phyloP scores from a whole-genome alignment of 2,888 invertebrate genomes.

The Caradrina clavipalpis region DNA sequence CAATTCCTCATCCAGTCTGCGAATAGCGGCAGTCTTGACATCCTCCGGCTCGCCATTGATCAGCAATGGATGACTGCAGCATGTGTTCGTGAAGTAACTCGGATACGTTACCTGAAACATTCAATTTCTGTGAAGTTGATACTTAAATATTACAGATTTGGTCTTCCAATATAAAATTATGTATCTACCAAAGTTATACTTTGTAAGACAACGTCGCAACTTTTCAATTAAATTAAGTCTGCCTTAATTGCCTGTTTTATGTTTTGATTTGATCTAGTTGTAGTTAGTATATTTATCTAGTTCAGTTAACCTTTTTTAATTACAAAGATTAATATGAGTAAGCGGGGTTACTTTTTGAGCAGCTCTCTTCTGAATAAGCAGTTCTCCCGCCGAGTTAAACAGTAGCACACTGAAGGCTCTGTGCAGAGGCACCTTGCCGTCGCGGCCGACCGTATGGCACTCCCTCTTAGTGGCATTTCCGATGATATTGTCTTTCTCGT shows the following conservation, averaged over 20 bases:
- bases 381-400: slow-evolving; percentile 94
- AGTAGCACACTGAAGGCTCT: slow-evolving; percentile 98
- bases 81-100: slow-evolving; percentile 95
- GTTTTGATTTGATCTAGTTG: too few species aligned
- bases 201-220: too few species aligned
- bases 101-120: slow-evolving; percentile 92
- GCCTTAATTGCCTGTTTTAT: too few species aligned
- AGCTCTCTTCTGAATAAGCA: slow-evolving; percentile 96
- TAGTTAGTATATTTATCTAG: too few species aligned
- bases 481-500: slow-evolving; percentile 93
- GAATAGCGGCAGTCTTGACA: slow-evolving; percentile 94
- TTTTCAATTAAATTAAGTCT: too few species aligned
- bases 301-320: not conserved
- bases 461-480: slow-evolving; percentile 94
- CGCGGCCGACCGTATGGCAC: slow-evolving; percentile 93
- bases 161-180: not conserved
- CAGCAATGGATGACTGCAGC: slow-evolving; percentile 97
- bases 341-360: slow-evolving; percentile 90
- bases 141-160: not conserved
- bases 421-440: slow-evolving; percentile 94
- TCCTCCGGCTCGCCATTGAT: slow-evolving; percentile 92
- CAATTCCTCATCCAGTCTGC: slow-evolving; percentile 95
- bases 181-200: not conserved
- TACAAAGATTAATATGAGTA: not conserved
- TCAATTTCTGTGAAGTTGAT: not conserved